Evolutionary conservation across 1,140 invertebrate genomes (phyloP), one percentile per base, ranked within the genome.

Genomic region (Neodiprion pinetum): DNA sequence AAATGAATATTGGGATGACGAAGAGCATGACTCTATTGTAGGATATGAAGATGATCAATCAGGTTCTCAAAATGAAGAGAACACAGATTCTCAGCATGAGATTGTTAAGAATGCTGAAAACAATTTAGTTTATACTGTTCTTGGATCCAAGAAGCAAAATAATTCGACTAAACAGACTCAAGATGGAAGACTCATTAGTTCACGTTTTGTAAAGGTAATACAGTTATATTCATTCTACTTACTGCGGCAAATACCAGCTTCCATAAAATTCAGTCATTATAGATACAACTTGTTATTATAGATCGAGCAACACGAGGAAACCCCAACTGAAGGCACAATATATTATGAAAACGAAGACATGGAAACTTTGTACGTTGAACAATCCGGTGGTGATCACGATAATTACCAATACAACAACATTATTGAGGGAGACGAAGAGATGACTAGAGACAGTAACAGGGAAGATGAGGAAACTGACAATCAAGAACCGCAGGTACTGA

Each of bases 331-430:
- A 70, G 87, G 84, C 68, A 83, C 85, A 2, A 86, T 88, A 76
- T 89, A 87, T 75, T 89, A 89, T 74, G 86, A 88, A 71, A 86
- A 84, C 66, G 86, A 87, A 61, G 84, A 87, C 73, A 84, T 83
- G 80, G 84, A 83, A 74, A 85, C 82, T 21, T 76, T 86, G 14
- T 87, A 85, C 70, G 83, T 85, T 28, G 84, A 85, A 7, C 81
- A 87, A 68, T 21, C 84, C 28, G 72, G 79, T 2, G 82, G 84
- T 67, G 86, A 85, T 4, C 75, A 70, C 40, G 84, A 87, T 50
- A 84, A 87, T 23, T 87, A 86, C 70, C 78, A 83, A 53, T 88
- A 86, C 73, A 61, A 61, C 53, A 61, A 61, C n/a, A 61, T 61
- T 61, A 61, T 61, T 17, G 53, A 12, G 4, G 53, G 53, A 12